Percentiles rank a stretch among this genome's conserved stretches.
phyloP scores from a whole-genome alignment of 2,797 vertebrate genomes.

The Sparus aurata region DNA sequence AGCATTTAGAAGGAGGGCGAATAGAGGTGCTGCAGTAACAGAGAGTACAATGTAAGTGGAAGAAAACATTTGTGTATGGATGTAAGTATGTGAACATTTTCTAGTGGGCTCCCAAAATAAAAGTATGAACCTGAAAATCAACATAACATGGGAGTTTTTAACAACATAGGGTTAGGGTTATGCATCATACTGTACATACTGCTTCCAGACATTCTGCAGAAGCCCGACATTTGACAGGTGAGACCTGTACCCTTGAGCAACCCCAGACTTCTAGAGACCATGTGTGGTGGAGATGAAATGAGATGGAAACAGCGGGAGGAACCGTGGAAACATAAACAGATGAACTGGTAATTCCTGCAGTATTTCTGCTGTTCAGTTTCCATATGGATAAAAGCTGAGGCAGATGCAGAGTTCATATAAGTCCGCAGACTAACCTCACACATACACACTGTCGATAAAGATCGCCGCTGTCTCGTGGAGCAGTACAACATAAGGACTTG shows the following conservation, averaged over 20 bases:
- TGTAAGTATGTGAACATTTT: no score
- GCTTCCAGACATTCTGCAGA: conserved; percentile 18
- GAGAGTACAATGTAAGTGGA: no score
- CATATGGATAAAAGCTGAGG: conserved; percentile 35
- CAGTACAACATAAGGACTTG: conserved; percentile 44
- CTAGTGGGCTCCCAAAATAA: no score
- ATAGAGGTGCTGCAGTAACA: no score
- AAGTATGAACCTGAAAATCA: no score
- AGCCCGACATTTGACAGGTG: conserved; percentile 36
- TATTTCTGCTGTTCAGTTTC: conserved; percentile 46
- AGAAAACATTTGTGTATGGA: no score
- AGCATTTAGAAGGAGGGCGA: no score
- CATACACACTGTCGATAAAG: conserved; percentile 24
- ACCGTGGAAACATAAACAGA: conserved; percentile 38
- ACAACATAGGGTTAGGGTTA: no score
- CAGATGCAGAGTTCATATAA: conserved; percentile 56
- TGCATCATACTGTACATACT: not conserved
- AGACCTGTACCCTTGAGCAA: conserved; percentile 14
- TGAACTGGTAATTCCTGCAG: conserved; percentile 26
- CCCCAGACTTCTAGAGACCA: conserved; percentile 29
- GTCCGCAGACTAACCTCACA: conserved; percentile 29
- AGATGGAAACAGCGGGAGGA: conserved; percentile 34
- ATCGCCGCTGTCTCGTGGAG: conserved; percentile 26
- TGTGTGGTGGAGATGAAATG: conserved; percentile 22
- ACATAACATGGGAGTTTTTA: no score